These are phyloP conservation scores for Monopis laevigella DNA, from an alignment of 2,888 invertebrate genomes.

Conservation along the genomic window DNA sequence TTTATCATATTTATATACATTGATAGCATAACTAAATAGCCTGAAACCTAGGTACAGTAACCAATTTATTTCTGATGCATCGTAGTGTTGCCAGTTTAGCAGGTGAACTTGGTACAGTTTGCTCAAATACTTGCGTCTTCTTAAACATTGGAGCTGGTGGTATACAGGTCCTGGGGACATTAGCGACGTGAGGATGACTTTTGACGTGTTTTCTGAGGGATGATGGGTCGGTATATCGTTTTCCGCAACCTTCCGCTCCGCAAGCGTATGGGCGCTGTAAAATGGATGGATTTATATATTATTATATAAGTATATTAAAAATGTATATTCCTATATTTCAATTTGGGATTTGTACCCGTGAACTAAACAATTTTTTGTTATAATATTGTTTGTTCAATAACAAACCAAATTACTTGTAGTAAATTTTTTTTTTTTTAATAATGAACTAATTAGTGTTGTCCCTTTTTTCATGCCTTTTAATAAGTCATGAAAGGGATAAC, in stretches of 20 bases:
- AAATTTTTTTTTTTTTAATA: no score
- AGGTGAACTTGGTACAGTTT: constrained; percentile 50
- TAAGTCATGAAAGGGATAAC: no score
- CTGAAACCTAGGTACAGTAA: constrained; percentile 44
- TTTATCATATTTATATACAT: no score
- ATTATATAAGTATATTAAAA: not conserved
- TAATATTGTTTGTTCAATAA: no score
- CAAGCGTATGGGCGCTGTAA: constrained; percentile 92
- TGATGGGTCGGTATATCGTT: constrained; percentile 94
- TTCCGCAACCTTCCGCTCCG: constrained; percentile 85
- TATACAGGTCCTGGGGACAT: constrained; percentile 47
- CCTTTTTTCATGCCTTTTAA: no score
- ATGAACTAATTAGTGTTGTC: no score
- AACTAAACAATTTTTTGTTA: no score
- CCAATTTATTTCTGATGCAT: constrained; percentile 49
- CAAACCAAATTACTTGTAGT: no score
- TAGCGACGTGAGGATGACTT: constrained; percentile 70
- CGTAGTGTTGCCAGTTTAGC: constrained; percentile 50
- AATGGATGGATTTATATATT: not conserved
- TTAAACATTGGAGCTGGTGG: constrained; percentile 39
- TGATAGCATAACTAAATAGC: no score
- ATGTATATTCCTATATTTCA: no score
- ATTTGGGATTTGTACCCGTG: no score
- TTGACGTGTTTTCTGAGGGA: constrained; percentile 93
- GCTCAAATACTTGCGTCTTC: constrained; percentile 35